Percentiles rank a stretch among this genome's conserved stretches.
phyloP scores from a whole-genome alignment of 2,888 invertebrate species.

The Caenorhabditis sulstoni region DNA sequence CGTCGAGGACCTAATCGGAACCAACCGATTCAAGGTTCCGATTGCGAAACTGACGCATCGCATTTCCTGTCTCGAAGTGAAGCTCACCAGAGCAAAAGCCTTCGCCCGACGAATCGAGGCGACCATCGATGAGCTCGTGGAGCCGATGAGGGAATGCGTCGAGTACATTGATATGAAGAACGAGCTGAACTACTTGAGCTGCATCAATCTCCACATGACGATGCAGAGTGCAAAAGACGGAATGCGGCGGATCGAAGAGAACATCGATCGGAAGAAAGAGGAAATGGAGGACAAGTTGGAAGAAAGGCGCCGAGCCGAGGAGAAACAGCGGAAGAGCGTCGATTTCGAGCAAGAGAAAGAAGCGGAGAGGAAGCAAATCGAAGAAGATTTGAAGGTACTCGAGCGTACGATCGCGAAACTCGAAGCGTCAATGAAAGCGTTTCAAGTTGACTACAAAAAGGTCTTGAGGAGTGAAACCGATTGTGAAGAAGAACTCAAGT shows the following conservation, averaged over 20 bases:
- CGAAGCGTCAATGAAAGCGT: too few species aligned
- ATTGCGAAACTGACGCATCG: slow-evolving; percentile 24
- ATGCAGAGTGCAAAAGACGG: too few species aligned
- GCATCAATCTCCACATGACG: not conserved
- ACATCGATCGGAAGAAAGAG: slow-evolving; percentile 21
- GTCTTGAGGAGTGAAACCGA: too few species aligned
- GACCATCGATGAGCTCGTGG: too few species aligned
- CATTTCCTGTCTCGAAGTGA: not conserved
- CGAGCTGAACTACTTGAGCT: not conserved
- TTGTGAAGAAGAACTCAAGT: too few species aligned
- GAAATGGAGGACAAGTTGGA: slow-evolving; percentile 26
- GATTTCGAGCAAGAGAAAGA: slow-evolving; percentile 2
- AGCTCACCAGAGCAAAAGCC: too few species aligned
- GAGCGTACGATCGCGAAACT: too few species aligned
- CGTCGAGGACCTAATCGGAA: slow-evolving; percentile 97
- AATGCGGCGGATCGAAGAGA: not conserved
- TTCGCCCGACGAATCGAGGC: too few species aligned
- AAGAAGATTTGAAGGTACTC: slow-evolving; percentile 7
- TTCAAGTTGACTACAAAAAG: too few species aligned
- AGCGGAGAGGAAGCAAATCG: too few species aligned
- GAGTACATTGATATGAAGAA: slow-evolving; percentile 7
- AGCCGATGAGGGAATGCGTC: too few species aligned
- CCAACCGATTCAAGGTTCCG: slow-evolving; percentile 43
- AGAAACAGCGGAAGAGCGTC: not conserved
- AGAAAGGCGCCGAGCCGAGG: too few species aligned